phyloP scores from a whole-genome alignment of 2,888 invertebrate genomes.

The Corbicula japonica region DNA sequence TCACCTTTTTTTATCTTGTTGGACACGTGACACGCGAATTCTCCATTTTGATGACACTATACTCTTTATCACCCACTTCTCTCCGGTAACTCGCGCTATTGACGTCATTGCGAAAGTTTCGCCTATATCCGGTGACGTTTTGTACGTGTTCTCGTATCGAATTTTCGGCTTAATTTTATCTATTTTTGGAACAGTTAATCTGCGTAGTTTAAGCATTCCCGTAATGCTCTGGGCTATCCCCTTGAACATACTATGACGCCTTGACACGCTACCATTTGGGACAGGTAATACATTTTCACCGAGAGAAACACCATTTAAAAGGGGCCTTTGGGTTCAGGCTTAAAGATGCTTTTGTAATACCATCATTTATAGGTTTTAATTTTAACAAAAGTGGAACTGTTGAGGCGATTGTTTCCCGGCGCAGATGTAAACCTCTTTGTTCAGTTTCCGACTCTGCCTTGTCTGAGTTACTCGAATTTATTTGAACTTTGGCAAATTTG shows the following conservation, averaged over 20 bases:
- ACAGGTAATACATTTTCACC: no score
- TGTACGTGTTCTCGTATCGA: conserved; percentile 63
- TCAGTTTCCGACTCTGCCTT: no score
- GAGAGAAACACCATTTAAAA: no score
- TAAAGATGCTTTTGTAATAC: no score
- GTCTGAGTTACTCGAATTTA: no score
- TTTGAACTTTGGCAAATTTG: no score
- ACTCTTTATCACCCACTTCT: conserved; percentile 62
- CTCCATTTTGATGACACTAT: conserved; percentile 67
- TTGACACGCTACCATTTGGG: conserved; percentile 39
- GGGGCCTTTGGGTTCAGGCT: no score
- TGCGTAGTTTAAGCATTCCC: conserved; percentile 43
- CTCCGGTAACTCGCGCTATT: conserved; percentile 60
- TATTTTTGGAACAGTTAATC: conserved; percentile 5
- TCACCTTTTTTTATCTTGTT: conserved; percentile 75
- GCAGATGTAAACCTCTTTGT: no score
- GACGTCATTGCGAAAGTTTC: conserved; percentile 58
- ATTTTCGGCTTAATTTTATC: conserved; percentile 14
- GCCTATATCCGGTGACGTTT: conserved; percentile 67
- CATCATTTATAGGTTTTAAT: no score
- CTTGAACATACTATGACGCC: conserved; percentile 63
- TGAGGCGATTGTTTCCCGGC: no score
- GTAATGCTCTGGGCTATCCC: conserved; percentile 44
- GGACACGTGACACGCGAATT: conserved; percentile 69
- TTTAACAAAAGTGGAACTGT: no score